These are phyloP conservation scores for Agelastica alni DNA, from an alignment of 2,888 invertebrate genomes.

Conservation along the genomic window DNA sequence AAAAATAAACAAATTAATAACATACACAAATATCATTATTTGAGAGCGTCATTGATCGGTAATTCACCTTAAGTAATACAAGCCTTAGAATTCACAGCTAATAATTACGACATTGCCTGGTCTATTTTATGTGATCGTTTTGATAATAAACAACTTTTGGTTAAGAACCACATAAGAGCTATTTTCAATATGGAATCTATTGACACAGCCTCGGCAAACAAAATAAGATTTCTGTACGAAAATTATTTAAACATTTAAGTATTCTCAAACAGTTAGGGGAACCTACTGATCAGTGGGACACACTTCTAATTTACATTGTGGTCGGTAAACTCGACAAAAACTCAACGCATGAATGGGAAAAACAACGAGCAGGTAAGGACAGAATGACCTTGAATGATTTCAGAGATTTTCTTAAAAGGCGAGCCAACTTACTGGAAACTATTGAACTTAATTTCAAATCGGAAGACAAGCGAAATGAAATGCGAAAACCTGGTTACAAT, in stretches of 20 bases:
- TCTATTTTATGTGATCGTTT: conserved; percentile 19
- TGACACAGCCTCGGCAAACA: neutral
- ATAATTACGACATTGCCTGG: conserved; percentile 22
- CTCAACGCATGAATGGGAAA: conserved; percentile 26
- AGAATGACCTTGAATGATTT: neutral
- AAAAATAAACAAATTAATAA: conserved; percentile 5
- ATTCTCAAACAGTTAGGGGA: conserved; percentile 29
- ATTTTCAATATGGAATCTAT: conserved; percentile 11
- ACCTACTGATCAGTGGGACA: conserved; percentile 26
- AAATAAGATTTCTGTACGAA: no score
- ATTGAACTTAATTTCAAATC: neutral
- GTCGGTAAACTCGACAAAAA: conserved; percentile 19
- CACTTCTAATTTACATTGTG: conserved; percentile 27
- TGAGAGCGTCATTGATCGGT: conserved; percentile 18
- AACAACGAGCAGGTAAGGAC: neutral
- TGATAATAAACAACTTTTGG: conserved; percentile 17
- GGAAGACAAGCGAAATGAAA: neutral
- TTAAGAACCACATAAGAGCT: conserved; percentile 14
- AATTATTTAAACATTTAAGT: conserved; percentile 28
- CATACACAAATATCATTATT: conserved; percentile 25
- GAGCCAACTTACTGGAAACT: neutral
- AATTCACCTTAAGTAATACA: conserved; percentile 9
- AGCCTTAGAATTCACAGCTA: conserved; percentile 3
- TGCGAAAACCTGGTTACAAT: neutral
- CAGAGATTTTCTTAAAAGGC: neutral